phyloP scores from a whole-genome alignment of 2,113 vertebrate species.

The Polypterus senegalus region DNA sequence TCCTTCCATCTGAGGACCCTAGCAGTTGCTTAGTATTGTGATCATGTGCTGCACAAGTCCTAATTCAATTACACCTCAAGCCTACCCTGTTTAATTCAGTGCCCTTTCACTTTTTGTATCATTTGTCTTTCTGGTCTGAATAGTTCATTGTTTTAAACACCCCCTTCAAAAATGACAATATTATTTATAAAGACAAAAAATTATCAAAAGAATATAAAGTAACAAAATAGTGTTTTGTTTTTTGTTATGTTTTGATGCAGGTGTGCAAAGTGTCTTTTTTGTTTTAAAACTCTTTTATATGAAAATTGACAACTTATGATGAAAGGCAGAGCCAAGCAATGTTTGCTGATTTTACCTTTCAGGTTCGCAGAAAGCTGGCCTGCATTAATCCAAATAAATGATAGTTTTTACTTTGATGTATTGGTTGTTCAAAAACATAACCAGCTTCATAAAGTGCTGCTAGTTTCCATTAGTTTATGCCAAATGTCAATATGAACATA shows the following conservation, averaged over 20 bases:
- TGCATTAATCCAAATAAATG: too few relatives aligned
- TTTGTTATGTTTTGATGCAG: conserved; percentile 30
- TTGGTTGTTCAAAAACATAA: too few relatives aligned
- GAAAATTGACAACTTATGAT: conserved; percentile 54
- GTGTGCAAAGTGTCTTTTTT: conserved; percentile 30
- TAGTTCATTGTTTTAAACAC: conserved; percentile 50
- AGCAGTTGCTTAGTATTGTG: conserved; percentile 54
- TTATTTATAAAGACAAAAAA: conserved; percentile 10
- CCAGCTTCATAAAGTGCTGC: too few relatives aligned
- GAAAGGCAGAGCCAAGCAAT: conserved; percentile 46
- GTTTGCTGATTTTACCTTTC: conserved; percentile 24
- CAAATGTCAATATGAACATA: too few relatives aligned
- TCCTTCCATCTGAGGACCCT: conserved; percentile 48
- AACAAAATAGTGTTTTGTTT: conserved; percentile 19
- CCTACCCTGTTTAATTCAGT: conserved; percentile 66
- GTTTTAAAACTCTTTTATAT: conserved; percentile 52
- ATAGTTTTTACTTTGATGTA: too few relatives aligned
- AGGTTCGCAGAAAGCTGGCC: conserved; percentile 17
- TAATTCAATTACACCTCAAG: conserved; percentile 70
- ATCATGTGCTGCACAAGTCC: conserved; percentile 56
- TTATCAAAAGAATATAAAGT: conserved; percentile 38
- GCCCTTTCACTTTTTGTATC: conserved; percentile 56
- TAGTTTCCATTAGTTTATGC: too few relatives aligned
- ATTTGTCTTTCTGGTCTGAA: conserved; percentile 58
- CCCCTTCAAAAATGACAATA: conserved; percentile 23